A percentile compares a stretch with the other conserved stretches of the same genome.
Evolutionary conservation across 2,797 vertebrate genomes (phyloP).

Genomic region (Hyperoplus immaculatus): DNA sequence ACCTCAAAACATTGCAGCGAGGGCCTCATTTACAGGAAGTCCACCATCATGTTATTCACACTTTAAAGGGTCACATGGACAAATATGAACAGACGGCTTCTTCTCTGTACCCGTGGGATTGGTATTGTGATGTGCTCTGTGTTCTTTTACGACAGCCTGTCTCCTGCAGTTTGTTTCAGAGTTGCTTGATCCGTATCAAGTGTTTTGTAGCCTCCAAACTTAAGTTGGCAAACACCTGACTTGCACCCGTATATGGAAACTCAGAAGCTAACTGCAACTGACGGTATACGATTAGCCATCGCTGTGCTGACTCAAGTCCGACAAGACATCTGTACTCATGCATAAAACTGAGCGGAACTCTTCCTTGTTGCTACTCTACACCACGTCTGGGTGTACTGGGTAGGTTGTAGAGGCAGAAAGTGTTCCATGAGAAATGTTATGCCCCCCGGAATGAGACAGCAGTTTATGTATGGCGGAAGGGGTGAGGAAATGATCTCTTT

Average conservation of each 20-base stretch:
- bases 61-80: slow-evolving; percentile 33
- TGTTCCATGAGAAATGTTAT: slow-evolving; percentile 61
- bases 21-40: slow-evolving; percentile 54
- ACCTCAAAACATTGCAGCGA: slow-evolving; percentile 29
- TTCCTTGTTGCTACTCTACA: slow-evolving; percentile 32
- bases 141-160: slow-evolving; percentile 50
- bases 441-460: slow-evolving; percentile 53
- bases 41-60: slow-evolving; percentile 29
- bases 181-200: slow-evolving; percentile 5
- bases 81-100: slow-evolving; percentile 57
- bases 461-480: slow-evolving; percentile 70
- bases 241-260: slow-evolving; percentile 34
- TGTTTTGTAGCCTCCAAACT: slow-evolving; percentile 24
- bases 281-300: slow-evolving; percentile 30
- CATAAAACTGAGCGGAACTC: slow-evolving; percentile 47
- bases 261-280: slow-evolving; percentile 41
- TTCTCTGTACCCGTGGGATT: slow-evolving; percentile 37
- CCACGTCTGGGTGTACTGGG: slow-evolving; percentile 7
- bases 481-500: slow-evolving; percentile 72
- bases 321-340: slow-evolving; percentile 53
- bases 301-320: slow-evolving; percentile 22
- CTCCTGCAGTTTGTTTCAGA: slow-evolving; percentile 39
- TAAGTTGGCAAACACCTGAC: slow-evolving; percentile 20
- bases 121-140: slow-evolving; percentile 41
- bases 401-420: slow-evolving; percentile 44